A percentile compares a stretch with the other conserved stretches of the same genome.
These are phyloP conservation scores for Stenchaetothrips biformis DNA, from an alignment of 2,888 invertebrate species.

Conservation along the genomic window DNA sequence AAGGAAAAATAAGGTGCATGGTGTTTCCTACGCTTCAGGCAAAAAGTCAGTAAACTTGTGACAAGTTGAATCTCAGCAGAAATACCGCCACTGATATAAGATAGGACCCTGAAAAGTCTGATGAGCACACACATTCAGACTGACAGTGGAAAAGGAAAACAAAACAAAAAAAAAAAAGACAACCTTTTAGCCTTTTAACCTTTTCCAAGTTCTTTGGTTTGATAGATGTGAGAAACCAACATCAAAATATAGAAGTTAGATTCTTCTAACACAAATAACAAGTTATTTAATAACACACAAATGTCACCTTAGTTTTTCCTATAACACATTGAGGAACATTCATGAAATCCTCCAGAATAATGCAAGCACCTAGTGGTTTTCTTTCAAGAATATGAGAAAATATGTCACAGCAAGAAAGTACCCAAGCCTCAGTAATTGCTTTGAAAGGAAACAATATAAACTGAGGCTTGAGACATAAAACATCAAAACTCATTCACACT, in stretches of 20 bases:
- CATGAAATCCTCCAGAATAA: not conserved
- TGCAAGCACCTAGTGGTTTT: not conserved
- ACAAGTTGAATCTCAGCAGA: no score
- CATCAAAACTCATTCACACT: not conserved
- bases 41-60: no score
- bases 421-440: not conserved
- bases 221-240: no score
- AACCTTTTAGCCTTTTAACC: not conserved
- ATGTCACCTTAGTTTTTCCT: no score
- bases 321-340: no score
- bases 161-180: not conserved
- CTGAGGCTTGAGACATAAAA: conserved; percentile 6
- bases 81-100: no score
- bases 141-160: not conserved
- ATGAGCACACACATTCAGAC: not conserved
- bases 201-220: not conserved
- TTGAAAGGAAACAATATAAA: not conserved
- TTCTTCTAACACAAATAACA: no score
- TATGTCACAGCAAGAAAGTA: not conserved
- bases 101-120: no score
- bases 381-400: not conserved
- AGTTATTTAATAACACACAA: no score
- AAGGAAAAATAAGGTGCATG: no score
- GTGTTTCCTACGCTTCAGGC: no score
- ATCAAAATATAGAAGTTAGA: no score